A percentile compares a stretch with the other conserved stretches of the same genome.
Conservation (phyloP, 2,113 vertebrate species). For the Pterocles burchelli region DNA sequence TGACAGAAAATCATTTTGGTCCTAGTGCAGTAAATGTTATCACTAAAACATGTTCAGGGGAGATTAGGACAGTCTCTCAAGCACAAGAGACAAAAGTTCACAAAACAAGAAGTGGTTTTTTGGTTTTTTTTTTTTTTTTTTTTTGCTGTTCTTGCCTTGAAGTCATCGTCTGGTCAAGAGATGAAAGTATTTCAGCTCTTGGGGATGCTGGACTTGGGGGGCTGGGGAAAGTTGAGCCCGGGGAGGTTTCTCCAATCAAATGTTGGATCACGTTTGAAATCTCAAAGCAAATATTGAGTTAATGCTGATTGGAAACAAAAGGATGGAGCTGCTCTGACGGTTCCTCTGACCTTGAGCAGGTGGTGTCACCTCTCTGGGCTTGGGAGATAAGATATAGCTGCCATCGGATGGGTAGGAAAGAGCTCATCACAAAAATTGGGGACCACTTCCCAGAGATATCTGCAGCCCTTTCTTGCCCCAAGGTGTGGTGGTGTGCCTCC, state of each 20-base stretch:
- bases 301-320: accelerated
- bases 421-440: accelerated
- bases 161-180: constrained; percentile 24
- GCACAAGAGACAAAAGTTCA: constrained; percentile 72
- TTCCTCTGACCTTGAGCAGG: neutral
- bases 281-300: neutral
- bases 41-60: constrained; percentile 74
- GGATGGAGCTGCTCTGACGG: neutral
- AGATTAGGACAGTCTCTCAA: constrained; percentile 73
- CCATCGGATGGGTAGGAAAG: neutral
- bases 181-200: constrained; percentile 9
- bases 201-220: neutral
- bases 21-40: constrained; percentile 76
- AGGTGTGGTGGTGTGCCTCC: neutral
- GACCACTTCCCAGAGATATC: neutral
- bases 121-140: constrained; percentile 20
- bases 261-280: neutral
- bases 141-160: constrained; percentile 40
- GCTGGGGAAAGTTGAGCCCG: neutral
- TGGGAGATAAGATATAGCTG: neutral
- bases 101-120: constrained; percentile 38
- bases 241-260: accelerated
- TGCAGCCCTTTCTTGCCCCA: accelerated
- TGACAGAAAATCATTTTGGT: constrained; percentile 83
- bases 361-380: neutral